phyloP scores from a whole-genome alignment of 2,113 vertebrate genomes.

The Saccopteryx leptura region DNA sequence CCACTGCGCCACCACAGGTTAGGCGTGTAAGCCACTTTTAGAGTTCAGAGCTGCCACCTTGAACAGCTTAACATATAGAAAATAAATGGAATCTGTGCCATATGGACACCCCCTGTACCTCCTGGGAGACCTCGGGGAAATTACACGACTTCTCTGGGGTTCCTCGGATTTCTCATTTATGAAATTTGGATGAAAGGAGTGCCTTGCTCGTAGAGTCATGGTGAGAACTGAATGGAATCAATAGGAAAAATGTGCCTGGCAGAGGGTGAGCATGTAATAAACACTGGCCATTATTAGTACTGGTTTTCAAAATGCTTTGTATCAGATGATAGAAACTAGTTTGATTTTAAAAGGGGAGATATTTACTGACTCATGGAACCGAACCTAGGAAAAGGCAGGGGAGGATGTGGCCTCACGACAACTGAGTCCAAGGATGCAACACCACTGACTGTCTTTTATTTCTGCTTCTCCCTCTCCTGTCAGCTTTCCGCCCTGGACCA shows the following conservation, averaged over 20 bases:
- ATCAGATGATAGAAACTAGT: not conserved
- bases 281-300: not conserved
- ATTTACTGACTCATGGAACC: not conserved
- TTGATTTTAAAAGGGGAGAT: not conserved
- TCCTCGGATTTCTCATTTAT: not conserved
- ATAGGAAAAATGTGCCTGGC: not conserved
- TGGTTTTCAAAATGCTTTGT: not conserved
- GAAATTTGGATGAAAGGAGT: not conserved
- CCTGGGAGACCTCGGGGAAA: not conserved
- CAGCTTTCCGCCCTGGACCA: not conserved
- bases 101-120: not conserved
- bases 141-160: not conserved
- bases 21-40: not conserved
- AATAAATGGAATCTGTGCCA: not conserved
- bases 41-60: not conserved
- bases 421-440: not conserved
- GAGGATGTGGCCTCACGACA: not conserved
- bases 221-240: not conserved
- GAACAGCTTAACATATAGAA: not conserved
- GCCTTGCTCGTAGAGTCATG: not conserved
- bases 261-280: not conserved
- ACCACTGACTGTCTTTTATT: fast-evolving
- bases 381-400: not conserved
- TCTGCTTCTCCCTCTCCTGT: not conserved
- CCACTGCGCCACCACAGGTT: too few relatives aligned